Conservation (phyloP, 2,888 invertebrate species). For the Actias luna region DNA sequence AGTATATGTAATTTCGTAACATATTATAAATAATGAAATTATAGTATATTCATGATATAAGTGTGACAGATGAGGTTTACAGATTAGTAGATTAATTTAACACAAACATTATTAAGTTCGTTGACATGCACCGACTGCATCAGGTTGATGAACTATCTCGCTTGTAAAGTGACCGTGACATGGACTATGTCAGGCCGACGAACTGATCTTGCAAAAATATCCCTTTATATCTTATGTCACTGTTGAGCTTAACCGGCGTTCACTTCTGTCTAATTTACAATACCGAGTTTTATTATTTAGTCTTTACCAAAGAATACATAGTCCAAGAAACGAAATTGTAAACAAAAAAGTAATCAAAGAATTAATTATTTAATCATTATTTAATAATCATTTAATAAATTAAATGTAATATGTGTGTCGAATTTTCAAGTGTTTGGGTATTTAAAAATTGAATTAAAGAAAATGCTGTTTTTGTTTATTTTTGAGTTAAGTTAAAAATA, state of each 20-base stretch:
- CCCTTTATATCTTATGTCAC: not conserved
- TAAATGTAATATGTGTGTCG: too few species aligned
- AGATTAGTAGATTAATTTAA: not conserved
- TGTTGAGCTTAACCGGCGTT: not conserved
- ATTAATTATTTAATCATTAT: too few species aligned
- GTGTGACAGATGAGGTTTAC: not conserved
- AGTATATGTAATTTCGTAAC: too few species aligned
- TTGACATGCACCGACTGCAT: constrained; percentile 31
- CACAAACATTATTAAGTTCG: constrained; percentile 22
- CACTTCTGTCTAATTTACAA: not conserved
- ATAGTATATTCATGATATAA: not conserved
- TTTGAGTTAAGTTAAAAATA: too few species aligned
- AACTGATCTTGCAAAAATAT: not conserved
- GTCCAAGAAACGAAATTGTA: too few species aligned
- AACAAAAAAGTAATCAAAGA: too few species aligned
- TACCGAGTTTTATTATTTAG: too few species aligned
- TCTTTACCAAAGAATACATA: too few species aligned
- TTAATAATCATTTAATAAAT: too few species aligned
- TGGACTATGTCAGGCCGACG: not conserved
- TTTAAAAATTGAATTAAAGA: too few species aligned
- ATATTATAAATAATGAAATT: not conserved
- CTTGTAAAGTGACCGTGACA: constrained; percentile 35
- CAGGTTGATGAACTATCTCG: constrained; percentile 31
- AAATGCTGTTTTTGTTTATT: too few species aligned
- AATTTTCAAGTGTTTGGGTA: too few species aligned